These are phyloP conservation scores for Ommatoiulus sabulosus DNA, from an alignment of 2,888 invertebrate genomes.

Conservation along the genomic window DNA sequence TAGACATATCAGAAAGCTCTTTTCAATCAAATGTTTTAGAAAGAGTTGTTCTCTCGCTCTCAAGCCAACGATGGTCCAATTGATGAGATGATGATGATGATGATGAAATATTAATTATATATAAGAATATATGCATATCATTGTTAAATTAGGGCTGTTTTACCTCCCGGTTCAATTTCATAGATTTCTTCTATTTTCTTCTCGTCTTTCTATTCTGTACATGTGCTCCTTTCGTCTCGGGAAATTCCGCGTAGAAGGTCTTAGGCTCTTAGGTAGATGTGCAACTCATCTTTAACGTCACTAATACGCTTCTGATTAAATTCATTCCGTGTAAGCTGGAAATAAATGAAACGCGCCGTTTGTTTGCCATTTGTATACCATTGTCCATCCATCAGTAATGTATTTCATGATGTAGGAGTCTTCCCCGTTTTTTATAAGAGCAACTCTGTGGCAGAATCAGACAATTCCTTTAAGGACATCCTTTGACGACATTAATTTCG, in stretches of 20 bases:
- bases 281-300: background rate
- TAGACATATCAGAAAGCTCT: slow-evolving; percentile 6
- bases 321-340: background rate
- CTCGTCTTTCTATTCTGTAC: background rate
- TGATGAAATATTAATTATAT: slow-evolving; percentile 2
- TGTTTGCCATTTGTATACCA: background rate
- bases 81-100: slow-evolving; percentile 3
- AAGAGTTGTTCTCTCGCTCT: slow-evolving; percentile 5
- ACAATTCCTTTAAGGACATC: no score
- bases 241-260: background rate
- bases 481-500: no score
- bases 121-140: slow-evolving; percentile 19
- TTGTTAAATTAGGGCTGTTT: background rate
- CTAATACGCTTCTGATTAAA: background rate
- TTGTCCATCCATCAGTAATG: background rate
- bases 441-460: no score
- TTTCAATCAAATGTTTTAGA: slow-evolving; percentile 5
- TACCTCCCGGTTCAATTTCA: background rate
- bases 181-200: slow-evolving; percentile 3
- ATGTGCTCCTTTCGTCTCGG: background rate
- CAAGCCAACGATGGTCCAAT: slow-evolving; percentile 3
- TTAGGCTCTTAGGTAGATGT: background rate
- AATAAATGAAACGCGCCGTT: background rate
- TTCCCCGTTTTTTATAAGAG: no score
- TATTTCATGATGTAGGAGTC: no score